Evolutionary conservation across 2,888 invertebrate species (phyloP).

Genomic region (Halictus quadricinctus): DNA sequence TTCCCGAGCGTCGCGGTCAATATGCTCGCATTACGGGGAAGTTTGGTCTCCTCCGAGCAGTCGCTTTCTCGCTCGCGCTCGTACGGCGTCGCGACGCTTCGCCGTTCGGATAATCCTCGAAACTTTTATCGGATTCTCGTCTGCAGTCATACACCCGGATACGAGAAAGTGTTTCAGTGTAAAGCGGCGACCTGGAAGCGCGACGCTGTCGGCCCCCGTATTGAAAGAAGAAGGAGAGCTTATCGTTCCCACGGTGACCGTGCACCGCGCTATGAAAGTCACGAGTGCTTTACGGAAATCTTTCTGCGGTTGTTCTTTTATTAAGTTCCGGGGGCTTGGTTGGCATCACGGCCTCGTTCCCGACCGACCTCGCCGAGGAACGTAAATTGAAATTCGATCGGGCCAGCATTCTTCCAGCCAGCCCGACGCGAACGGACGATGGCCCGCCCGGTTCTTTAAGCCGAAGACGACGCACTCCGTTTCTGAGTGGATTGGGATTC

Average conservation of each 20-base stretch:
- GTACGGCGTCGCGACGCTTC: not conserved
- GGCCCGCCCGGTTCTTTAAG: not conserved
- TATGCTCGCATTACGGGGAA: slow-evolving; percentile 69
- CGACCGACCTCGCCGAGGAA: slow-evolving; percentile 1
- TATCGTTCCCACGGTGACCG: slow-evolving; percentile 31
- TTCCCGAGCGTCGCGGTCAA: slow-evolving; percentile 70
- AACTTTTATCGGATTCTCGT: slow-evolving; percentile 71
- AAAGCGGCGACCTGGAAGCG: slow-evolving; percentile 36
- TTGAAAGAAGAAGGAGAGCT: slow-evolving; percentile 20
- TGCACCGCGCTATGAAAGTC: slow-evolving; percentile 42
- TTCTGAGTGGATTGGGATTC: not conserved
- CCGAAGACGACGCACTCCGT: not conserved
- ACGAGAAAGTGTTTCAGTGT: slow-evolving; percentile 55
- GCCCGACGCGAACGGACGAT: not conserved
- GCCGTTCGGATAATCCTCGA: slow-evolving; percentile 65
- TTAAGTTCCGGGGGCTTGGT: slow-evolving; percentile 39
- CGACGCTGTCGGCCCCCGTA: slow-evolving; percentile 27
- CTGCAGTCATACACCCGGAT: slow-evolving; percentile 37
- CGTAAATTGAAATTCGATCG: slow-evolving; percentile 59
- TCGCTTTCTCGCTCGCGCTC: not conserved
- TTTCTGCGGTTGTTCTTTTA: slow-evolving; percentile 52
- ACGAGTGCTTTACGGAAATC: slow-evolving; percentile 46
- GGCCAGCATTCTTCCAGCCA: slow-evolving; percentile 2
- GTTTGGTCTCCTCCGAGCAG: slow-evolving; percentile 53
- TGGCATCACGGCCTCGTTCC: slow-evolving; percentile 12